Evolutionary conservation across 2,797 vertebrate genomes (phyloP).

Genomic region (Poeciliopsis gracilis): DNA sequence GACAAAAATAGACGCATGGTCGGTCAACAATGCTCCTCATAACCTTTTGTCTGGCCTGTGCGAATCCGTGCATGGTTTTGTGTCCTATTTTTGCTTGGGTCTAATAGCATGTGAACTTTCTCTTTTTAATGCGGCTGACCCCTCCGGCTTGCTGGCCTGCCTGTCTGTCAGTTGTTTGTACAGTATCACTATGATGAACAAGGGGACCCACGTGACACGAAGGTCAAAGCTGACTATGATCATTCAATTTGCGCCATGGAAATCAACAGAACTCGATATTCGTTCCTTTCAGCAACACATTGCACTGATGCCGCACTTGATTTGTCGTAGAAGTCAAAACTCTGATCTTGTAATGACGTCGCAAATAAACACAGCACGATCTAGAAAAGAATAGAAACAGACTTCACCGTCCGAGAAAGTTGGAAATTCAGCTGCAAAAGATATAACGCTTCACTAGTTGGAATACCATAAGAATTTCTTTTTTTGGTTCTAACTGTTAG

Average conservation of each 20-base stretch:
- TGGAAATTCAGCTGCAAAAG: too few species aligned
- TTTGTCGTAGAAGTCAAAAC: not conserved
- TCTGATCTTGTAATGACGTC: not conserved
- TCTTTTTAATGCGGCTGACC: slow-evolving; percentile 4
- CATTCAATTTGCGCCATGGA: slow-evolving; percentile 12
- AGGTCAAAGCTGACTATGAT: slow-evolving; percentile 25
- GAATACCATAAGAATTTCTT: not conserved
- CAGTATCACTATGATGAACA: slow-evolving; percentile 23
- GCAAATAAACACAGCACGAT: not conserved
- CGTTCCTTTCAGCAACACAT: not conserved
- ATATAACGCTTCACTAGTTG: not conserved
- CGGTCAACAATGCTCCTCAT: slow-evolving; percentile 71
- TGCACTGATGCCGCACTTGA: not conserved
- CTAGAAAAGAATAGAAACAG: too few species aligned
- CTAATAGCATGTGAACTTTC: slow-evolving; percentile 34
- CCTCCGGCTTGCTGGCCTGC: slow-evolving; percentile 8
- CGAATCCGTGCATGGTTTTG: slow-evolving; percentile 35
- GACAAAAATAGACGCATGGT: slow-evolving; percentile 68
- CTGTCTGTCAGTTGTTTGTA: slow-evolving; percentile 44
- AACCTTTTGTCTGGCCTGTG: slow-evolving; percentile 53
- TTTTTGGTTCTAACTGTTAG: not conserved
- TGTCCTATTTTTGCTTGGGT: slow-evolving; percentile 53
- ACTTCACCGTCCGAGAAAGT: too few species aligned
- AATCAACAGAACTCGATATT: slow-evolving; percentile 1
- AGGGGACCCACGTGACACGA: slow-evolving; percentile 16